Evolutionary conservation across 2,113 vertebrate species (phyloP), one percentile per base, ranked within the genome.

Genomic region (Notothenia rossii): DNA sequence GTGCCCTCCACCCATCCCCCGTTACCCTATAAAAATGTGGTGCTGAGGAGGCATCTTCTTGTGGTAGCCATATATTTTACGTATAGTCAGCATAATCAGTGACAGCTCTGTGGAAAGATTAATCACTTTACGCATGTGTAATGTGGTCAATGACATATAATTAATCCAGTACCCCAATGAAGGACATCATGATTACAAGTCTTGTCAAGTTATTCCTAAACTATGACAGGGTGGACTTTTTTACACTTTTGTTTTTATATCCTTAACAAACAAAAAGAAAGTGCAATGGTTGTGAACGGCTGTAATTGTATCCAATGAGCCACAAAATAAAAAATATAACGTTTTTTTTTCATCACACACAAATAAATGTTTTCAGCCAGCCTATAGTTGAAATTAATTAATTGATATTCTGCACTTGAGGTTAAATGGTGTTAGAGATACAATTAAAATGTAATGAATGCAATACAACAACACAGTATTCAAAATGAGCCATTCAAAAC

Each of bases 41-140:
- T 92, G 93, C 93, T 92, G 92, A 93, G 88, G 10, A 76, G 75
- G 92, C 92, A 91, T 80, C 83, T 93, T 90, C 86, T 54, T 54
- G 54, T 70, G 84, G 78, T 85, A 5, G 25, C 81, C 63, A 69
- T 66, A 80, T 69, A 87, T 91, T 91, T 91, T 83, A 71, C 33
- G 82, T 73, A 59, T 72, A 78, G 91, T 95, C 93, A 94, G 93
- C 90, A 88, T 85, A 93, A 93, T 89, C 79, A 89, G 64, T 75
- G 92, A 91, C 90, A 93, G 91, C 86, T 82, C 82, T 14, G 61
- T 74, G 79, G 83, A 79, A 79, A 93, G 92, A 93, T 94, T 84
- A 91, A 94, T 94, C 89, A 90, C 88, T 85, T 29, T 55, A 84
- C 22, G 54, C 79, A 82, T 72, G 85, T 75, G 69, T 86, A 50